Percentiles rank a stretch among this genome's conserved stretches.
These are phyloP conservation scores for Lagria hirta DNA, from an alignment of 2,888 invertebrate genomes.

Conservation along the genomic window DNA sequence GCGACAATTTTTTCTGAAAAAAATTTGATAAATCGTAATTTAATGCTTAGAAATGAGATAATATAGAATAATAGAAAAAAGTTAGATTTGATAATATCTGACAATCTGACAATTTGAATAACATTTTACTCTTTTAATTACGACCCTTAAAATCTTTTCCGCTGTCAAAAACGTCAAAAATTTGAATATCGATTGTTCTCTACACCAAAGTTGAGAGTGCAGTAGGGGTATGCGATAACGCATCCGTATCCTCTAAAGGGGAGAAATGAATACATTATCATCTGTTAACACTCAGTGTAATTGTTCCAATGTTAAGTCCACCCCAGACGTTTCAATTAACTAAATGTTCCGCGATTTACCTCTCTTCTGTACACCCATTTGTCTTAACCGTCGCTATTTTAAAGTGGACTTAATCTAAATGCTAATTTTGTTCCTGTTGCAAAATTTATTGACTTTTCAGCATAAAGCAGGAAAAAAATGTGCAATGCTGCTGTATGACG, in stretches of 20 bases:
- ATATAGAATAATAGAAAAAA: too few relatives aligned
- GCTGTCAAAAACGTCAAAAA: slow-evolving; percentile 5
- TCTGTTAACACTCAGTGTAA: slow-evolving; percentile 57
- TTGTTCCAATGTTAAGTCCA: slow-evolving; percentile 53
- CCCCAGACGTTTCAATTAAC: slow-evolving; percentile 56
- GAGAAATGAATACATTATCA: slow-evolving; percentile 55
- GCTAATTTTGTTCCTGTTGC: slow-evolving; percentile 45
- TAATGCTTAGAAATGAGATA: too few relatives aligned
- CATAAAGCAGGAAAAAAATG: too few relatives aligned
- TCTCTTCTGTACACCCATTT: slow-evolving; percentile 47
- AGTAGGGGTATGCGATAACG: slow-evolving; percentile 18
- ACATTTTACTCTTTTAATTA: too few relatives aligned
- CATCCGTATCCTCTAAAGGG: slow-evolving; percentile 16
- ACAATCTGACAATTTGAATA: too few relatives aligned
- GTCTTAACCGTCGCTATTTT: slow-evolving; percentile 43
- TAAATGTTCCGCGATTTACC: slow-evolving; percentile 56
- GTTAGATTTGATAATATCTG: too few relatives aligned
- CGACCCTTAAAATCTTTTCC: slow-evolving; percentile 10
- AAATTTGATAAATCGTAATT: too few relatives aligned
- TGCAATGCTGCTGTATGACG: too few relatives aligned
- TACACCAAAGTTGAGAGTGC: slow-evolving; percentile 21
- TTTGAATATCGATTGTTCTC: slow-evolving; percentile 23
- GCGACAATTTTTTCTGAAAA: too few relatives aligned
- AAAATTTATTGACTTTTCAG: slow-evolving; percentile 9
- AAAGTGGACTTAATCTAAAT: slow-evolving; percentile 49